Evolutionary conservation across 2,113 vertebrate species (phyloP).

Genomic region (Butorides virescens): DNA sequence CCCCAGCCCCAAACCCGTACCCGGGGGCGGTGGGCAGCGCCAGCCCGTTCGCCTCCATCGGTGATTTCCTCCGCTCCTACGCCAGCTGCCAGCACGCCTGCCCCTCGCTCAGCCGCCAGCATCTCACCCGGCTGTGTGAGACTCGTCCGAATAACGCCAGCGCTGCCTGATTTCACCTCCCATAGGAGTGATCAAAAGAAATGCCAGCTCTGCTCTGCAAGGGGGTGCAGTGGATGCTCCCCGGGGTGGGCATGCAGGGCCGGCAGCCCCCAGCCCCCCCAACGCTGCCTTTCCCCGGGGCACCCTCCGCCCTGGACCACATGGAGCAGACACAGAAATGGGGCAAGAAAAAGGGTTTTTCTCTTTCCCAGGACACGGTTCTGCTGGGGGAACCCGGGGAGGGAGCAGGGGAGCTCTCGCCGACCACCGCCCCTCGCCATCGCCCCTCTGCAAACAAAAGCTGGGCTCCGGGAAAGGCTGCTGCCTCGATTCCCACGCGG

Average conservation of each 20-base stretch:
- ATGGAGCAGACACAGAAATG: fast-evolving
- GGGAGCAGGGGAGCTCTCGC: fast-evolving
- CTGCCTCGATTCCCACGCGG: not conserved
- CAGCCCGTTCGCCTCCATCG: fast-evolving
- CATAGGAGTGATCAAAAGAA: not conserved
- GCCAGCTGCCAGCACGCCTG: not conserved
- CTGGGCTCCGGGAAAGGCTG: not conserved
- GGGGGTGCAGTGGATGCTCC: not conserved
- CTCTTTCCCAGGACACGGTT: not conserved
- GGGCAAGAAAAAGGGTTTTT: not conserved
- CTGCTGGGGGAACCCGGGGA: not conserved
- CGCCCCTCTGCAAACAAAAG: not conserved
- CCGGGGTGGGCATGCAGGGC: fast-evolving
- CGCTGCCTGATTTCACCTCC: not conserved
- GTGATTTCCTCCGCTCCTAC: not conserved
- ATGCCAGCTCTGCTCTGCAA: not conserved
- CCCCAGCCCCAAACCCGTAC: too few species aligned
- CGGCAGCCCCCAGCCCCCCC: fast-evolving
- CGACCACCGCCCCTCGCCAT: fast-evolving
- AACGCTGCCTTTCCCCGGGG: fast-evolving
- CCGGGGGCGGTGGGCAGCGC: fast-evolving
- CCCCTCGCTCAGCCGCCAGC: fast-evolving
- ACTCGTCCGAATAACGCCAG: fast-evolving
- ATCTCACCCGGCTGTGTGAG: not conserved
- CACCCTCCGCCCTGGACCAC: fast-evolving